Conservation (phyloP, 2,888 invertebrate species). For the Agrypnus murinus region DNA sequence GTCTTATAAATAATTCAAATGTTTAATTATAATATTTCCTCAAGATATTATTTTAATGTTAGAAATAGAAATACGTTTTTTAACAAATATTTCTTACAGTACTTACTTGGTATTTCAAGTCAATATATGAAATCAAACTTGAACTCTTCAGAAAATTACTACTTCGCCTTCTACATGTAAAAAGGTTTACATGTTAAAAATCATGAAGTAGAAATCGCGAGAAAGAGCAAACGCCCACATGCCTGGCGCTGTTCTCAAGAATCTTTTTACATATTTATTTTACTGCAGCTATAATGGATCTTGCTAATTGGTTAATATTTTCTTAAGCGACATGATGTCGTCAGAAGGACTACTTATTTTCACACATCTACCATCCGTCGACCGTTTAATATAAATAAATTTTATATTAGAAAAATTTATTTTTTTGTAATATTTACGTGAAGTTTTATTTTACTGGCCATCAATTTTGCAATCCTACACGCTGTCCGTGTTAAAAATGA, state of each 20-base stretch:
- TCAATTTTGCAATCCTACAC: slow-evolving; percentile 31
- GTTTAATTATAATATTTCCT: too few species aligned
- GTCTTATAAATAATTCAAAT: too few species aligned
- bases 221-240: slow-evolving; percentile 29
- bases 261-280: slow-evolving; percentile 13
- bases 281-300: slow-evolving; percentile 31
- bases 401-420: neutral
- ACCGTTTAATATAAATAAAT: slow-evolving; percentile 8
- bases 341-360: slow-evolving; percentile 26
- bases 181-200: neutral
- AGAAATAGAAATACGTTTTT: too few species aligned
- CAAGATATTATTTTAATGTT: too few species aligned
- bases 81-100: too few species aligned
- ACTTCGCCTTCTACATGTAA: too few species aligned
- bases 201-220: slow-evolving; percentile 23
- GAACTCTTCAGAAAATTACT: slow-evolving; percentile 13
- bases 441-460: slow-evolving; percentile 8
- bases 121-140: slow-evolving; percentile 11
- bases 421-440: too few species aligned
- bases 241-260: slow-evolving; percentile 24
- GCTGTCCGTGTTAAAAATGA: slow-evolving; percentile 24
- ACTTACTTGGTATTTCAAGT: slow-evolving; percentile 7
- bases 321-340: slow-evolving; percentile 17
- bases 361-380: slow-evolving; percentile 20
- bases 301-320: slow-evolving; percentile 32